phyloP scores from a whole-genome alignment of 2,113 vertebrate species.

The human (Homo sapiens) region GRCh38 chr15:72192501-72193000 shows the following conservation, averaged over 20 bases:
- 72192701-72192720: not conserved
- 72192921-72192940: too few relatives aligned
- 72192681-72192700: not conserved
- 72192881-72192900: too few relatives aligned
- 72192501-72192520: not conserved
- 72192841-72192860: too few relatives aligned
- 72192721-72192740: conserved; percentile 35
- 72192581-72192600: not conserved
- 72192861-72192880: too few relatives aligned
- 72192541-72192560: not conserved
- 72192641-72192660: not conserved
- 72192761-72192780: not conserved
- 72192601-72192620: not conserved
- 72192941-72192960: too few relatives aligned
- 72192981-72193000: too few relatives aligned
- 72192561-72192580: not conserved
- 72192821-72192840: not conserved
- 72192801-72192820: conserved; percentile 31
- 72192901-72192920: too few relatives aligned
- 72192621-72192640: not conserved
- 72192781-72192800: conserved; percentile 31
- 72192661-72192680: not conserved
- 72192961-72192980: too few relatives aligned
- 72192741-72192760: not conserved
- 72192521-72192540: not conserved